phyloP scores from a whole-genome alignment of 2,113 vertebrate genomes.

The Onychorhynchus coronatus region DNA sequence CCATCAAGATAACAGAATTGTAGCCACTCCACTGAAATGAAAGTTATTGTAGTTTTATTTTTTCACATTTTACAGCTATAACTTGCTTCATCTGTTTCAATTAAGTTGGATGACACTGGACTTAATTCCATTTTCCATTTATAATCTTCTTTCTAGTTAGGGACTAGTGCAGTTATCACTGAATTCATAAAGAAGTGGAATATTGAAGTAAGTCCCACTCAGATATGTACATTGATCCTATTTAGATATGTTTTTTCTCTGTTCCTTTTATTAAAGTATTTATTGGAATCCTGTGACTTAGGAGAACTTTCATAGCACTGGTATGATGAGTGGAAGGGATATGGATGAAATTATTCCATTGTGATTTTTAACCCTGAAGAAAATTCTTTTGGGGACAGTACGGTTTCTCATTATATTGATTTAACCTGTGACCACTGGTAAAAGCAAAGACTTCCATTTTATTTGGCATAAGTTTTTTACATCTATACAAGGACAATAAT shows the following conservation, averaged over 20 bases:
- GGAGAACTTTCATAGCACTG: background rate
- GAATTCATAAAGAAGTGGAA: background rate
- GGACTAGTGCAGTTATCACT: background rate
- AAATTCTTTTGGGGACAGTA: background rate
- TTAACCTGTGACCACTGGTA: background rate
- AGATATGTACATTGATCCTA: background rate
- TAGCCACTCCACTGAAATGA: background rate
- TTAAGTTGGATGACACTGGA: background rate
- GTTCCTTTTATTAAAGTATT: background rate
- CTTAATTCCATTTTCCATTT: background rate
- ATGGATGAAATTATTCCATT: background rate
- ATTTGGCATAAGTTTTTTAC: background rate
- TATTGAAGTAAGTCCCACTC: background rate
- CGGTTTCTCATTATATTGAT: background rate
- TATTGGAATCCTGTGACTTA: background rate
- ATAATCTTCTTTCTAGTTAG: background rate
- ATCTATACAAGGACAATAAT: background rate
- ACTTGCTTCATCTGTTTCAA: background rate
- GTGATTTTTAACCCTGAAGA: background rate
- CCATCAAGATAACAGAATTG: background rate
- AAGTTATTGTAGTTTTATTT: background rate
- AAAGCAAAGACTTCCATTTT: background rate
- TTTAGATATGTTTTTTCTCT: background rate
- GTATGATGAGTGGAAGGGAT: background rate
- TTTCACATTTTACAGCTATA: background rate